A percentile compares a stretch with the other conserved stretches of the same genome.
Conservation (phyloP, 1,140 invertebrate genomes). For the Pseudomyrmex concolor region DNA sequence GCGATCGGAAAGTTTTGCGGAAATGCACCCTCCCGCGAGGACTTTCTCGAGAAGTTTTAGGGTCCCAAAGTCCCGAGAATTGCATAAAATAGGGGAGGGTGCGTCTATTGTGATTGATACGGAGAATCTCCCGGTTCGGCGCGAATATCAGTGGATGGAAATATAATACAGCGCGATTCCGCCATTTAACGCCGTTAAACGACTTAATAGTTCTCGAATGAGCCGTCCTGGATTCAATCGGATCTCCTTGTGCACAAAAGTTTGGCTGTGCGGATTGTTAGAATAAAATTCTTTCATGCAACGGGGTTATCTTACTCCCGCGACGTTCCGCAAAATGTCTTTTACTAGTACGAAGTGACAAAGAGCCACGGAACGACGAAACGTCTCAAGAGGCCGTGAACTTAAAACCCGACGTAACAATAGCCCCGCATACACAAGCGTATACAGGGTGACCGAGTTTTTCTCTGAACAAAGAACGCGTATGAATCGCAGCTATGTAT, state of each 20-base stretch:
- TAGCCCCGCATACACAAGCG: slow-evolving; percentile 33
- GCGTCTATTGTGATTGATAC: slow-evolving; percentile 43
- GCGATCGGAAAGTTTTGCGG: slow-evolving; percentile 72
- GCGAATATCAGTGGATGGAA: slow-evolving; percentile 13
- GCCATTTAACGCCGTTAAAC: slow-evolving; percentile 53
- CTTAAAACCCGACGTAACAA: slow-evolving; percentile 48
- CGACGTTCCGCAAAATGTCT: slow-evolving; percentile 34
- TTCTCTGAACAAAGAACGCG: background rate
- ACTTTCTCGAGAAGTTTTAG: slow-evolving; percentile 52
- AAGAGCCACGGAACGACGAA: slow-evolving; percentile 41
- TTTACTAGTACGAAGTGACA: slow-evolving; percentile 27
- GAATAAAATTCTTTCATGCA: slow-evolving; percentile 60
- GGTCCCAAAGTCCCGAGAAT: slow-evolving; percentile 28
- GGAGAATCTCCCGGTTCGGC: slow-evolving; percentile 19
- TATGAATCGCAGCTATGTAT: background rate
- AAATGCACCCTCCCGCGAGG: slow-evolving; percentile 57
- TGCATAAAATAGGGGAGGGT: slow-evolving; percentile 25
- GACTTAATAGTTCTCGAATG: slow-evolving; percentile 6
- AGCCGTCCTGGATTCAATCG: slow-evolving; percentile 42
- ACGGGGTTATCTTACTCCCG: slow-evolving; percentile 44
- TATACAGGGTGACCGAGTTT: slow-evolving; percentile 30
- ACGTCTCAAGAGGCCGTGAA: slow-evolving; percentile 45
- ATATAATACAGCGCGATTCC: background rate
- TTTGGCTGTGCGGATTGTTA: slow-evolving; percentile 60
- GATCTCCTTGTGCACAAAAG: slow-evolving; percentile 54